Base-by-base conservation (phyloP, 2,888 invertebrate species). In the Esperia sulphurella region DNA sequence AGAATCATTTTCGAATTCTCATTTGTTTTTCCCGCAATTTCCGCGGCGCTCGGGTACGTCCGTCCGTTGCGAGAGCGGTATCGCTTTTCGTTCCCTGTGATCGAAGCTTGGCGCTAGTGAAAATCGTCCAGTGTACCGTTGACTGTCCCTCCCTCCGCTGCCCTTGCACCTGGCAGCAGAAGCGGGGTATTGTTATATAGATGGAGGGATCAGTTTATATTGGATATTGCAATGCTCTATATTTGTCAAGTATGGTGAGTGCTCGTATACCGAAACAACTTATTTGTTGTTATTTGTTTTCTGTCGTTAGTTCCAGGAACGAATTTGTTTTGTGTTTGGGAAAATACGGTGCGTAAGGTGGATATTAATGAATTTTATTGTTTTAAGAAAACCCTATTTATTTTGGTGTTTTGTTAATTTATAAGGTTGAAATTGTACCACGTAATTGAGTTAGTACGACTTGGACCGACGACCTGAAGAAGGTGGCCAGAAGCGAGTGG, bases 91-190 rank as follows among this genome's bases (percentile, higher is more conserved):
- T 55, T 14, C 8, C 58, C 52, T 55, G 51, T 55, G 59, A 66
- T 63, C 65, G 72, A 65, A 71, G 58, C 63, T 70, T 64, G 69
- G 74, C 75, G 74, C 72, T 68, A 57, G 64, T 58, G 52, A 38
- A 28, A 39, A 7, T 5, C 8, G 48, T 46, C 80, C 73, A 74
- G 46, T 37, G 37, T 54, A 48, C 41, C 50, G 48, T 59, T 72
- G 70, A 35, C 79, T 61, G 0, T 59, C 50, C 42, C 57, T 51
- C 53, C 62, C 59, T 66, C 54, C 55, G 35, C 53, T 3, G 14
- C 7, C 28, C 21, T 21, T 21, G n/a, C 9, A 28, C 35, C 9
- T 9, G 8, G 12, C 29, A 33, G 28, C 43, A 43, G 39, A 43
- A 43, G 14, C 6, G 5, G 5, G 21, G 21, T 21, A 21, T 21